Evolutionary conservation across 2,888 invertebrate genomes (phyloP).

Genomic region (Hermaeophaga mercurialis): DNA sequence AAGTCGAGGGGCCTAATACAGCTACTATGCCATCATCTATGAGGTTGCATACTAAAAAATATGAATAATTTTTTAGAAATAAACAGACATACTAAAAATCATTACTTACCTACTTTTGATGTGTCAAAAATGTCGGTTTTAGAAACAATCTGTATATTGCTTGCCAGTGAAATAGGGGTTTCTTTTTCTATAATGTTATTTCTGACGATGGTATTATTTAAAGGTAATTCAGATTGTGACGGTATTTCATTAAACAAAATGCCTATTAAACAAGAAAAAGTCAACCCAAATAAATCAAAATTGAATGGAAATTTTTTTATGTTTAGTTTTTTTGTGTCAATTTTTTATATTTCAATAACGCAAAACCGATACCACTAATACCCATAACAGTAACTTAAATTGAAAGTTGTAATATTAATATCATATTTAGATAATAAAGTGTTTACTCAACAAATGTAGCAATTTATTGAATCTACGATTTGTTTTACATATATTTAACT

Average conservation of each 20-base stretch:
- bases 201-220: constrained; percentile 62
- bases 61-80: not conserved
- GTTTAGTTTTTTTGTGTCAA: too few species aligned
- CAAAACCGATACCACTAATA: too few species aligned
- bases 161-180: constrained; percentile 39
- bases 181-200: constrained; percentile 50
- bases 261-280: constrained; percentile 32
- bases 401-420: too few species aligned
- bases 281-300: too few species aligned
- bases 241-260: constrained; percentile 57
- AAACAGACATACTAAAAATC: not conserved
- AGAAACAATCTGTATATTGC: constrained; percentile 41
- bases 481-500: too few species aligned
- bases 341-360: too few species aligned
- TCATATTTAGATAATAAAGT: too few species aligned
- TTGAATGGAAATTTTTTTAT: too few species aligned
- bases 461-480: too few species aligned
- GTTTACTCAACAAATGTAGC: too few species aligned
- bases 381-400: too few species aligned
- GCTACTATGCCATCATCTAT: constrained; percentile 71
- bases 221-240: constrained; percentile 63
- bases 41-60: constrained; percentile 61
- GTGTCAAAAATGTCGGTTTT: constrained; percentile 47
- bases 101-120: constrained; percentile 47
- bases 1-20: constrained; percentile 77